Conservation (phyloP, 2,888 invertebrate species). For the Sarcophaga rosellei region DNA sequence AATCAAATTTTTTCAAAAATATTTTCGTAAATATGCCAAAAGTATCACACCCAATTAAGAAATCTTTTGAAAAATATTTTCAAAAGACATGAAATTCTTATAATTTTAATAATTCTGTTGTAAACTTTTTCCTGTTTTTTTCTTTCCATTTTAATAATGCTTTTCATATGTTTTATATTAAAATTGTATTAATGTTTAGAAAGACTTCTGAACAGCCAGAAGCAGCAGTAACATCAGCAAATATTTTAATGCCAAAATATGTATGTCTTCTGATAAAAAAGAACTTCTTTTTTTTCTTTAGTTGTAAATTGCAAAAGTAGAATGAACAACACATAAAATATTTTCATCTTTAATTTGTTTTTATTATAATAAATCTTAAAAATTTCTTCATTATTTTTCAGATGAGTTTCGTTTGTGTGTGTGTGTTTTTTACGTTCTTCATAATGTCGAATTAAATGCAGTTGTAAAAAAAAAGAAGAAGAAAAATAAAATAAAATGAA, state of each 20-base stretch:
- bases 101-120: background rate
- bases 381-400: slow-evolving; percentile 35
- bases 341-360: slow-evolving; percentile 31
- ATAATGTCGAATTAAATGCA: slow-evolving; percentile 7
- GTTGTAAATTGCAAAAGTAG: slow-evolving; percentile 18
- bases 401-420: background rate
- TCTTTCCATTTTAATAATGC: slow-evolving; percentile 3
- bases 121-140: background rate
- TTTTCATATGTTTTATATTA: slow-evolving; percentile 38
- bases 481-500: too few species aligned
- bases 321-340: slow-evolving; percentile 37
- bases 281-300: background rate
- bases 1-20: background rate
- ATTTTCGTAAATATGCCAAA: background rate
- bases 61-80: background rate
- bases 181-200: slow-evolving; percentile 21
- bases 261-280: background rate
- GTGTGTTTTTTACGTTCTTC: background rate
- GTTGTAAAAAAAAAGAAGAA: slow-evolving; percentile 28
- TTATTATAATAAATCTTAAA: slow-evolving; percentile 56
- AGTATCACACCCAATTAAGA: slow-evolving; percentile 11
- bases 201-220: background rate
- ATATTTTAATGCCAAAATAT: slow-evolving; percentile 49
- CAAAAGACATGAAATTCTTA: background rate
- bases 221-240: slow-evolving; percentile 26